Evolutionary conservation across 1,140 invertebrate species (phyloP).

Genomic region (Epicauta chinensis): DNA sequence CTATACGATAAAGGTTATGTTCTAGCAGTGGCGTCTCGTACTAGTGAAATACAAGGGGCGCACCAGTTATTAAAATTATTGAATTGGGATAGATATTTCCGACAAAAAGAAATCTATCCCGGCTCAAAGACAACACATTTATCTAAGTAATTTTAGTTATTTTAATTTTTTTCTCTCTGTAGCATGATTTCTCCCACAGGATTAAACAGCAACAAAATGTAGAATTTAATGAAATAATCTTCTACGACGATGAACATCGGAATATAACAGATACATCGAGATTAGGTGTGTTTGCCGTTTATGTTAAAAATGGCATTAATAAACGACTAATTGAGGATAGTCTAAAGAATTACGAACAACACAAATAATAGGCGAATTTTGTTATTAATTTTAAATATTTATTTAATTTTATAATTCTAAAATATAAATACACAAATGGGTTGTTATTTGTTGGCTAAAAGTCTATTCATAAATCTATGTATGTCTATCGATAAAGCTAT

Average conservation of each 20-base stretch:
- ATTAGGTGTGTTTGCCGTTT: conserved; percentile 52
- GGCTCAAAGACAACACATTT: conserved; percentile 66
- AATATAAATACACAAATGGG: neutral
- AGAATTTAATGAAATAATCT: conserved; percentile 61
- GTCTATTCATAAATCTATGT: neutral
- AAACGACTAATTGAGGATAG: conserved; percentile 46
- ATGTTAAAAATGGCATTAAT: conserved; percentile 51
- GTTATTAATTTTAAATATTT: neutral
- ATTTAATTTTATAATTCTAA: neutral
- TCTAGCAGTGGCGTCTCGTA: conserved; percentile 61
- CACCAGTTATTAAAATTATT: conserved; percentile 60
- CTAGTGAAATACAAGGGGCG: conserved; percentile 58
- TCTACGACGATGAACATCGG: conserved; percentile 62
- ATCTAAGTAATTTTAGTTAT: conserved; percentile 46
- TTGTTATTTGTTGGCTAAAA: neutral
- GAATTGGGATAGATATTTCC: conserved; percentile 64
- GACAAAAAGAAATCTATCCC: conserved; percentile 69
- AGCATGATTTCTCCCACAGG: conserved; percentile 50
- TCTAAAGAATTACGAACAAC: conserved; percentile 24
- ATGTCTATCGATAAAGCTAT: too few relatives aligned
- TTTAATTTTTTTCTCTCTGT: conserved; percentile 21
- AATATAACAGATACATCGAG: conserved; percentile 54
- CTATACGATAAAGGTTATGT: conserved; percentile 51
- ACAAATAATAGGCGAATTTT: too few relatives aligned
- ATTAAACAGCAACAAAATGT: conserved; percentile 51